phyloP scores from a whole-genome alignment of 1,140 invertebrate genomes.

The Adoxophyes honmai region DNA sequence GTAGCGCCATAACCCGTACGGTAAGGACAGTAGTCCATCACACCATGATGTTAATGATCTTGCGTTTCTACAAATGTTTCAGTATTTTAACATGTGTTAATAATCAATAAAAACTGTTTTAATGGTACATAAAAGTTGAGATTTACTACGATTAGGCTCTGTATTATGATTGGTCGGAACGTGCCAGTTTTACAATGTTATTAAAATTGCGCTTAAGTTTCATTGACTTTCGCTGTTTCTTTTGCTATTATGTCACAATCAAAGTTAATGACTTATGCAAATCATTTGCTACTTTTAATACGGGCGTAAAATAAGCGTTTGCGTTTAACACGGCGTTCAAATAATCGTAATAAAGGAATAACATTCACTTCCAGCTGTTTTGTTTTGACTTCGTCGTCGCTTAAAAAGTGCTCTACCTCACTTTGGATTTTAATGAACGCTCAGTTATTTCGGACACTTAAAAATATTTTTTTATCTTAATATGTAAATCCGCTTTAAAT shows the following conservation, averaged over 20 bases:
- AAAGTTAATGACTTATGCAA: conserved; percentile 26
- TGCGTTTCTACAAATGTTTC: conserved; percentile 70
- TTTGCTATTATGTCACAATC: conserved; percentile 12
- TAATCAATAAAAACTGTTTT: conserved; percentile 73
- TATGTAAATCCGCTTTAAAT: background rate
- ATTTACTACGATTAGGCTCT: conserved; percentile 69
- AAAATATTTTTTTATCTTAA: no score
- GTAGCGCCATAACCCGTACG: conserved; percentile 18
- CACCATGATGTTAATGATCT: conserved; percentile 61
- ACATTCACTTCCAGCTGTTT: no score
- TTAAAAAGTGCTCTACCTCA: no score
- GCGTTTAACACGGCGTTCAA: no score
- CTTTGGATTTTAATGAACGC: no score
- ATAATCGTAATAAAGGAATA: no score
- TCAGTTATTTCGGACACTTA: no score
- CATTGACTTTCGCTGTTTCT: conserved; percentile 42
- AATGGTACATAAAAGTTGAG: conserved; percentile 74
- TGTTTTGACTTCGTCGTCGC: no score
- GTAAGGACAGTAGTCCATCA: conserved; percentile 47
- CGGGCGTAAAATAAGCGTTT: background rate
- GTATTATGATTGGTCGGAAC: conserved; percentile 53
- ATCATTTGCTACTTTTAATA: background rate
- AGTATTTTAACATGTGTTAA: conserved; percentile 74
- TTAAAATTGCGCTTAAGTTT: conserved; percentile 54
- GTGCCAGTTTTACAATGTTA: conserved; percentile 50